Evolutionary conservation across 2,113 vertebrate genomes (phyloP).

Genomic region (Cervus canadensis): DNA sequence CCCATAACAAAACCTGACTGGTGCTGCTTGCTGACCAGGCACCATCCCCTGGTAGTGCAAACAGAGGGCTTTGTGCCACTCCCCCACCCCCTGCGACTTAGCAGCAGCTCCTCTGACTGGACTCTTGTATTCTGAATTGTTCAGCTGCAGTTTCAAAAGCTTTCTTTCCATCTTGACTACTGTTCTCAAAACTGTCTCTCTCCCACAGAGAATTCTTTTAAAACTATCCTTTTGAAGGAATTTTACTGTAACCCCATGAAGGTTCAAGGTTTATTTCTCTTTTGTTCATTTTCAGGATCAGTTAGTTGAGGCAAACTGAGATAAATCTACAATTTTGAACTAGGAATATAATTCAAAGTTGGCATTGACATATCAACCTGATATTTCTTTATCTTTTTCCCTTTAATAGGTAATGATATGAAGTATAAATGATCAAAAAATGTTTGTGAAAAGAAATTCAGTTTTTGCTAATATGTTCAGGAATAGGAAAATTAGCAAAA

Average conservation of each 20-base stretch:
- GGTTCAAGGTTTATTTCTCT: slow-evolving; percentile 56
- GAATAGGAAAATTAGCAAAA: neutral
- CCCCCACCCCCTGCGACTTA: slow-evolving; percentile 31
- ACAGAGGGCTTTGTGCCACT: slow-evolving; percentile 45
- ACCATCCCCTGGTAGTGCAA: slow-evolving; percentile 43
- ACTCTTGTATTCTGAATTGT: slow-evolving; percentile 62
- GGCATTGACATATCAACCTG: neutral
- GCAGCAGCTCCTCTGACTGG: slow-evolving; percentile 42
- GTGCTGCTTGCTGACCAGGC: neutral
- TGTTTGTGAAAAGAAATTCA: neutral
- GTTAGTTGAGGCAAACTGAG: slow-evolving; percentile 57
- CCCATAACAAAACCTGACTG: slow-evolving; percentile 51
- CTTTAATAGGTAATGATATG: slow-evolving; percentile 37
- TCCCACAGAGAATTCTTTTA: slow-evolving; percentile 51
- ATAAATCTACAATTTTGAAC: slow-evolving; percentile 49
- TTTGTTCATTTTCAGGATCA: slow-evolving; percentile 56
- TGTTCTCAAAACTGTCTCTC: slow-evolving; percentile 8
- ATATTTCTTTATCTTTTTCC: slow-evolving; percentile 8
- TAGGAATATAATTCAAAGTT: slow-evolving; percentile 54
- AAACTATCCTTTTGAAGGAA: slow-evolving; percentile 55
- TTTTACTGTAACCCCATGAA: slow-evolving; percentile 27
- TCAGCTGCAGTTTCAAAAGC: slow-evolving; percentile 40
- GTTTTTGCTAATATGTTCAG: neutral
- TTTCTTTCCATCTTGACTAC: slow-evolving; percentile 59
- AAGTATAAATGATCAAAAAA: slow-evolving; percentile 24